phyloP scores from a whole-genome alignment of 2,113 vertebrate genomes.

The Lepus americanus region DNA sequence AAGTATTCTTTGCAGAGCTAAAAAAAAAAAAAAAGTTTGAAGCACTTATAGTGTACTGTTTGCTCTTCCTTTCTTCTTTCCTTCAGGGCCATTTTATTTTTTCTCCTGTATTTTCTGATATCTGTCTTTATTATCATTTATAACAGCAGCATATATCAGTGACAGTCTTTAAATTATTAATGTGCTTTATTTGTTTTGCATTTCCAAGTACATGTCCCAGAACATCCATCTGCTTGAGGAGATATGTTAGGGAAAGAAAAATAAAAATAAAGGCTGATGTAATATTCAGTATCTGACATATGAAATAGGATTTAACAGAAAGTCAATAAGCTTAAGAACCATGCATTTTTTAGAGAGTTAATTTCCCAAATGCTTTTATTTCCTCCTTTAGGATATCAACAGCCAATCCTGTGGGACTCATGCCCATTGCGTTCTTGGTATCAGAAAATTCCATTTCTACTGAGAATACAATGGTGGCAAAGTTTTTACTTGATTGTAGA shows the following conservation, averaged over 20 bases:
- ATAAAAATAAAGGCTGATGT: slow-evolving; percentile 72
- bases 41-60: not conserved
- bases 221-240: slow-evolving; percentile 55
- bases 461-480: not conserved
- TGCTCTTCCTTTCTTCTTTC: not conserved
- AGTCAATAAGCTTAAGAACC: slow-evolving; percentile 54
- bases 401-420: not conserved
- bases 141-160: slow-evolving; percentile 45
- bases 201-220: slow-evolving; percentile 56
- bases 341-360: not conserved
- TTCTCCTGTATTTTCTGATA: slow-evolving; percentile 52
- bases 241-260: slow-evolving; percentile 65
- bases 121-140: slow-evolving; percentile 66
- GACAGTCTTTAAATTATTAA: slow-evolving; percentile 68
- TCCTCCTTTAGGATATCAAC: slow-evolving; percentile 17
- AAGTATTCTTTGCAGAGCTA: not conserved
- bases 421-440: not conserved
- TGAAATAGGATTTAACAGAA: slow-evolving; percentile 65
- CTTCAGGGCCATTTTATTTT: not conserved
- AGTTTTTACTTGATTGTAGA: not conserved
- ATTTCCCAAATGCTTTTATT: slow-evolving; percentile 59
- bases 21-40: not conserved
- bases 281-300: slow-evolving; percentile 75
- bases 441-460: not conserved
- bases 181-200: slow-evolving; percentile 71